Percentiles rank a stretch among this genome's conserved stretches.
Conservation (phyloP, 2,797 vertebrate genomes). For the Valencia hispanica region DNA sequence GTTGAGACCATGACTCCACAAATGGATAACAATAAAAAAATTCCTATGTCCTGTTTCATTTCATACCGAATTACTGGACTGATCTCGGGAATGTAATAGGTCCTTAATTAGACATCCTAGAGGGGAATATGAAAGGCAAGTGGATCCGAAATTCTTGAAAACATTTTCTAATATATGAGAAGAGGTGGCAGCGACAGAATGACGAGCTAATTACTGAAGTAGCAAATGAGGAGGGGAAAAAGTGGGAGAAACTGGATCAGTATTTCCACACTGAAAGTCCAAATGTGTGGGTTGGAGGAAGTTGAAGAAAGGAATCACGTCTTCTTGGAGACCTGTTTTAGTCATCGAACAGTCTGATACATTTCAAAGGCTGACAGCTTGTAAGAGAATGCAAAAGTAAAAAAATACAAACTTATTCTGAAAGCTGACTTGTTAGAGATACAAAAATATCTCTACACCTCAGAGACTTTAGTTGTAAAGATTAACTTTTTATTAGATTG, state of each 20-base stretch:
- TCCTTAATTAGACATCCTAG: not conserved
- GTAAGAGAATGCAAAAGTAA: not conserved
- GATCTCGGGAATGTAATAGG: not conserved
- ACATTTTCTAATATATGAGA: not conserved
- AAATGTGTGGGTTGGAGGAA: constrained; percentile 3
- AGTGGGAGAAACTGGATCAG: constrained; percentile 7
- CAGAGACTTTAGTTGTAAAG: not conserved
- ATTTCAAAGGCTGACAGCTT: not conserved
- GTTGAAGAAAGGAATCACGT: not conserved
- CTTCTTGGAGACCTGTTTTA: not conserved
- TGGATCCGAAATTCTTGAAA: not conserved
- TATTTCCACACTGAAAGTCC: not conserved
- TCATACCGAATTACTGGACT: not conserved
- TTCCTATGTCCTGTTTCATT: not conserved
- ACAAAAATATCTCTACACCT: not conserved
- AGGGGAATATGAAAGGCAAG: not conserved
- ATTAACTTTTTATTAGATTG: not conserved
- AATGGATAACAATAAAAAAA: not conserved
- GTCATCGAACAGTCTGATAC: not conserved
- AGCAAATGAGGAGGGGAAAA: not conserved
- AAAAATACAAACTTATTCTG: not conserved
- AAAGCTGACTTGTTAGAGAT: too few relatives aligned
- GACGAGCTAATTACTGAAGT: not conserved
- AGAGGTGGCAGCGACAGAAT: not conserved
- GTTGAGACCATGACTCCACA: not conserved